Evolutionary conservation across 2,888 invertebrate genomes (phyloP), one percentile per base, ranked within the genome.

Genomic region (Cylloceria caligata): DNA sequence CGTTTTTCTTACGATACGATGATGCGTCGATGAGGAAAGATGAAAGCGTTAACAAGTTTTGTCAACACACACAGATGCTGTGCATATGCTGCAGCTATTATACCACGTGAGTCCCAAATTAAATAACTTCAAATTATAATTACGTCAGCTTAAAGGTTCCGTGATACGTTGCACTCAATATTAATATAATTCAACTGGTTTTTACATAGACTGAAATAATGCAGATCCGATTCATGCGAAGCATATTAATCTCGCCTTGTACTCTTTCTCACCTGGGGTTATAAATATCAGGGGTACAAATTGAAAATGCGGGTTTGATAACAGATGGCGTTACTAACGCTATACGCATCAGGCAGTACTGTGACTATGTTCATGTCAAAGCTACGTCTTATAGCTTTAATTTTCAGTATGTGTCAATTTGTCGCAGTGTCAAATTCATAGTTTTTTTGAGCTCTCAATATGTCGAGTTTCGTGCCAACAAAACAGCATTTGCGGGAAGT

Each of bases 1-100:
- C 77, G 39, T 69, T 69, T 60, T 69, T 77, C 62, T 69, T 69
- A 69, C 62, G 62, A 47, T 24, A 39, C 62, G 77, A 77, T 69
- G 77, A 77, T 69, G 55, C 36, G 13, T 77, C 77, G 62, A 69
- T 30, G 77, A 19, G 49, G 19, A 62, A 69, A 27, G 49, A 69
- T 62, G 27, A 69, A 64, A 69, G 52, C 19, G n/a, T 34, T 30
- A 3, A n/a, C 57, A 62, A 52, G 39, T 6, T 47, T 3, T 30
- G 19, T 62, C 52, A 36, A 39, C 49, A 67, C 62, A 34, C 30
- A 52, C 69, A 69, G 68, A 57, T 49, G 68, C 4, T 67, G 49
- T 64, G 45, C 19, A 45, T 30, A 75, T 60, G 57, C 6, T 36
- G 39, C 11, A 5, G 11, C 60, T 11, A 9, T 16, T 34, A 36